Base-by-base conservation (phyloP, 2,888 invertebrate genomes). In the Callimorpha dominula region DNA sequence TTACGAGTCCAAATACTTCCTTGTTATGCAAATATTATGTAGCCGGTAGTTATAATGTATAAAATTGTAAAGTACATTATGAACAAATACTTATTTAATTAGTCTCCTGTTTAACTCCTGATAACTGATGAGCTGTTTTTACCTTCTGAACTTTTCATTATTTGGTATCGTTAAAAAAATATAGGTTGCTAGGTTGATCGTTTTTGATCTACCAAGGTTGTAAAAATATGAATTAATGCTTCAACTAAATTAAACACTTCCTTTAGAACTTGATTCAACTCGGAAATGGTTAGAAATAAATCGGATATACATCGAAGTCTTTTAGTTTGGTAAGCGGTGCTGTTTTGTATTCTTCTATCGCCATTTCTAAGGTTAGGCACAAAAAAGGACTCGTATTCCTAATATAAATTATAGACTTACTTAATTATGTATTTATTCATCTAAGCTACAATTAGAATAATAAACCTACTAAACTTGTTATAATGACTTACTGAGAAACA, bases 1-100 rank as follows among this genome's bases (percentile, higher is more conserved):
- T 82, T 78, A 82, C 75, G 60, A 71, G 50, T 49, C 57, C 74
- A 71, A 78, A 79, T 71, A 76, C 84, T 83, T 83, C 82, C 84
- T 83, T 73, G 77, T 83, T 83, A 81, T 79, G 81, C 63, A 78
- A 83, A 83, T 80, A 42, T 74, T 49, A 63, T 67, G 52, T 54
- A 82, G 73, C 74, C 74, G 68, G 69, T 74, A 20, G 70, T 79
- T 82, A 77, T 63, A 40, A 54, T 54, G 20, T 31, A 78, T 77
- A 77, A 82, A 82, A 80, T 79, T 80, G 79, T 81, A 72, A 77
- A 68, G 52, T 76, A 72, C 70, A 69, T 73, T 6, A 46, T 46
- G 4, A 0, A 46, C 43, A 46, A 46, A 8, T 8, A 46, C 43
- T 8, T 46, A 9, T 6, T 9, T 46, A 31, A 78, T 75, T 72